These are phyloP conservation scores for Geopemphigus sp. DNA, from an alignment of 1,140 invertebrate genomes.

Conservation along the genomic window DNA sequence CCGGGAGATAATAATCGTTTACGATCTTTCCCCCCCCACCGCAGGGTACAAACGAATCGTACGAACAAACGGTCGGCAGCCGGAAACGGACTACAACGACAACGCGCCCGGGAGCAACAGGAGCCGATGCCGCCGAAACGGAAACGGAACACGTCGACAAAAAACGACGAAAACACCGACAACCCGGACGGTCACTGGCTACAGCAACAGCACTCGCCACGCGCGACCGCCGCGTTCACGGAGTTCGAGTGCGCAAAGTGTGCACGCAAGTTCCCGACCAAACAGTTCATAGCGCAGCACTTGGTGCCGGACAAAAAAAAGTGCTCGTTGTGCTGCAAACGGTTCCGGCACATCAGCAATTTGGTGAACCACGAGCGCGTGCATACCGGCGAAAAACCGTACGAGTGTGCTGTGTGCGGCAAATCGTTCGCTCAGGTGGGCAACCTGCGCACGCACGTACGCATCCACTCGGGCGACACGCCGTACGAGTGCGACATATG, in stretches of 20 bases:
- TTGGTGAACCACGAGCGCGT: conserved; percentile 66
- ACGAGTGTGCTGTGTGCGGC: conserved; percentile 69
- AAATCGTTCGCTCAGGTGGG: conserved; percentile 64
- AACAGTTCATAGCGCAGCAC: neutral
- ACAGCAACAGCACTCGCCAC: too few relatives aligned
- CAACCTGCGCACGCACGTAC: conserved; percentile 63
- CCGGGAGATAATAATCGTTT: neutral
- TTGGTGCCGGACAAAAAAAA: conserved; percentile 43
- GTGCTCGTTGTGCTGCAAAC: conserved; percentile 61
- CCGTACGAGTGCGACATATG: conserved; percentile 56
- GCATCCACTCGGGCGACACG: conserved; percentile 54
- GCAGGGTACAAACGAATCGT: neutral
- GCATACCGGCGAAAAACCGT: conserved; percentile 72
- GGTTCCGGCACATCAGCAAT: conserved; percentile 64
- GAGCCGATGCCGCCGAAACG: neutral
- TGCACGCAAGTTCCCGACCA: conserved; percentile 15
- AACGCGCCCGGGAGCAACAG: neutral
- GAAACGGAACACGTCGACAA: too few relatives aligned
- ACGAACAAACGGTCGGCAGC: too few relatives aligned
- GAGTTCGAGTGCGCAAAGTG: conserved; percentile 10
- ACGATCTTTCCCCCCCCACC: neutral
- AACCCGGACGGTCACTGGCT: too few relatives aligned
- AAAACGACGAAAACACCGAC: too few relatives aligned
- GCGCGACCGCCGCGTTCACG: too few relatives aligned
- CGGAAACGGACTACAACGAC: neutral